phyloP scores from a whole-genome alignment of 2,113 vertebrate species.

The Ifrita kowaldi region DNA sequence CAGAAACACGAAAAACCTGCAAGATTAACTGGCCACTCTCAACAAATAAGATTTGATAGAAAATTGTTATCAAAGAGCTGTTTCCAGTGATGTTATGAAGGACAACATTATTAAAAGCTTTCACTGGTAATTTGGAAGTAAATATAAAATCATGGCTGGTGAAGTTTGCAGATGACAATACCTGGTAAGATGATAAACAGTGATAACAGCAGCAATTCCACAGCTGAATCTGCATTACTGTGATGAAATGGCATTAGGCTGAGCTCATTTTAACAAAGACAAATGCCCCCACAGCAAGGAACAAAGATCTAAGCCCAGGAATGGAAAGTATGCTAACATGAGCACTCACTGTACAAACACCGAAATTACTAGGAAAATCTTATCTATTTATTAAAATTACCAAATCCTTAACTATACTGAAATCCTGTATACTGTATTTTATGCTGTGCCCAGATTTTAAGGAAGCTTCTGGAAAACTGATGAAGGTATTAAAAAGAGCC shows the following conservation, averaged over 20 bases:
- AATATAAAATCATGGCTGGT: background rate
- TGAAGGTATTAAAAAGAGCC: background rate
- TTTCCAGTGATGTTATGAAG: background rate
- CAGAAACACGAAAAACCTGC: background rate
- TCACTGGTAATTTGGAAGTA: background rate
- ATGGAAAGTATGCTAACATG: background rate
- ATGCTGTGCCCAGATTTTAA: background rate
- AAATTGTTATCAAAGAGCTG: background rate
- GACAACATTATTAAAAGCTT: background rate
- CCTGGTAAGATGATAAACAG: background rate
- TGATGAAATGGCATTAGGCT: background rate
- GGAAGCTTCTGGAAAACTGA: background rate
- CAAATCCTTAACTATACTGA: background rate
- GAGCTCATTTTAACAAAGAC: background rate
- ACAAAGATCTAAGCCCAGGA: background rate
- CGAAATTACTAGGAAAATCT: background rate
- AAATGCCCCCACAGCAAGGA: background rate
- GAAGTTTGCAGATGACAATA: background rate
- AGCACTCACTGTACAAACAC: background rate
- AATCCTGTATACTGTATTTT: background rate
- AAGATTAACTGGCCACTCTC: background rate
- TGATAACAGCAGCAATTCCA: background rate
- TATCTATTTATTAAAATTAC: background rate
- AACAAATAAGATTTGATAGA: background rate
- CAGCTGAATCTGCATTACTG: background rate